Evolutionary conservation across 2,113 vertebrate genomes (phyloP).

Genomic region (Labrus mixtus): DNA sequence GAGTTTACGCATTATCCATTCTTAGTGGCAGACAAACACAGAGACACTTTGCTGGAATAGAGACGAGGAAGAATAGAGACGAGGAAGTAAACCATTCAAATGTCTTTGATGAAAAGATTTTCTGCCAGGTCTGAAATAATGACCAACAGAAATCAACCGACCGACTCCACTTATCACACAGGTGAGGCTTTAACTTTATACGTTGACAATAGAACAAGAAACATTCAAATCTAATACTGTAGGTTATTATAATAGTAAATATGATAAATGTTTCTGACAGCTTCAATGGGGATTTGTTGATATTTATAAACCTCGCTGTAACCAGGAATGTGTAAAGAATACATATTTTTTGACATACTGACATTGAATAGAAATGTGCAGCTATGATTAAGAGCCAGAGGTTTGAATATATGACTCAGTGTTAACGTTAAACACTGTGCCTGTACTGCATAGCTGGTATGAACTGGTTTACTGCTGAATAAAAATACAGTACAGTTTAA

Average conservation of each 20-base stretch:
- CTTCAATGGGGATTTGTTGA: not conserved
- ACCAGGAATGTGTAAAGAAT: no score
- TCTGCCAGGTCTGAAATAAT: conserved; percentile 4
- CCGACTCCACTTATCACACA: conserved; percentile 11
- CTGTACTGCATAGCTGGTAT: not conserved
- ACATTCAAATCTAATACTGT: not conserved
- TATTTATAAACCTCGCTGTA: not conserved
- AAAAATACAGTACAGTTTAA: not conserved
- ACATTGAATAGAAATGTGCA: not conserved
- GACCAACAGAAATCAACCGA: not conserved
- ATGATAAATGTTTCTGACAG: not conserved
- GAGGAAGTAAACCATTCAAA: not conserved
- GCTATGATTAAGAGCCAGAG: not conserved
- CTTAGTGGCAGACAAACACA: conserved; percentile 39
- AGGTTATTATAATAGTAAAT: not conserved
- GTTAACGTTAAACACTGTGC: no score
- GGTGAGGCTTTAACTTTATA: conserved; percentile 31
- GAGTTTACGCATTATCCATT: conserved; percentile 75
- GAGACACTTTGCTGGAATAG: conserved; percentile 35
- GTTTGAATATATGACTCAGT: no score
- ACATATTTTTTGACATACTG: no score
- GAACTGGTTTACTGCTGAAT: not conserved
- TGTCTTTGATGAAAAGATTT: not conserved
- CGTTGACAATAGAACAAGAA: not conserved
- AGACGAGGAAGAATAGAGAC: not conserved